Evolutionary conservation across 2,888 invertebrate genomes (phyloP).

Genomic region (Mesoligia furuncula): DNA sequence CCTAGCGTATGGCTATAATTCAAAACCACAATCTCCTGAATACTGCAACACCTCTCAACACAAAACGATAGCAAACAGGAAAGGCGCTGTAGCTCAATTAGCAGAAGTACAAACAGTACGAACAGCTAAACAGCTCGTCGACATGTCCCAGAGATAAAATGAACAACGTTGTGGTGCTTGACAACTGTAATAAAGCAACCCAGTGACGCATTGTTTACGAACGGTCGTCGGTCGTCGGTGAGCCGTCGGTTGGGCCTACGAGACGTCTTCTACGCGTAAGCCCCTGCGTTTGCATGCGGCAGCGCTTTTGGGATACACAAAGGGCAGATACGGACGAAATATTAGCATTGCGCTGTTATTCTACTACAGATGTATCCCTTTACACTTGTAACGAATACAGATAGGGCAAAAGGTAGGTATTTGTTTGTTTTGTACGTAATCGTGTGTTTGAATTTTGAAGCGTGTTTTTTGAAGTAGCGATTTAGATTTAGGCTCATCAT

Average conservation of each 20-base stretch:
- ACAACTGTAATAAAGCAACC: constrained; percentile 69
- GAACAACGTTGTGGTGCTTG: constrained; percentile 66
- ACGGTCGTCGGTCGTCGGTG: constrained; percentile 58
- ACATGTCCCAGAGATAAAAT: constrained; percentile 68
- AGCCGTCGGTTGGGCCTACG: constrained; percentile 47
- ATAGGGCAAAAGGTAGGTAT: constrained; percentile 32
- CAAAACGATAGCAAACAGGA: constrained; percentile 35
- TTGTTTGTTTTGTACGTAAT: constrained; percentile 35
- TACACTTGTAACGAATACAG: constrained; percentile 51
- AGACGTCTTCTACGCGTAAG: constrained; percentile 54
- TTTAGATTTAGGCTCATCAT: not conserved
- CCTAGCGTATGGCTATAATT: not conserved
- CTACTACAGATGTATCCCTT: constrained; percentile 47
- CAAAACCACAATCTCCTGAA: not conserved
- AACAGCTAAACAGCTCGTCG: constrained; percentile 62
- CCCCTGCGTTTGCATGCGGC: constrained; percentile 61
- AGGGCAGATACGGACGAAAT: constrained; percentile 52
- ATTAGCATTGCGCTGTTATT: constrained; percentile 51
- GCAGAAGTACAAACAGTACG: constrained; percentile 50
- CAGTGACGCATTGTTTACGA: constrained; percentile 66
- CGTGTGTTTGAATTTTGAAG: constrained; percentile 9
- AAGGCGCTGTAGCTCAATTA: constrained; percentile 56
- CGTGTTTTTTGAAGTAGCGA: not conserved
- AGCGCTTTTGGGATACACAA: constrained; percentile 55
- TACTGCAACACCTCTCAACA: constrained; percentile 8